A percentile compares a stretch with the other conserved stretches of the same genome.
Conservation (phyloP, 2,888 invertebrate species). For the Phrixothrix hirtus region DNA sequence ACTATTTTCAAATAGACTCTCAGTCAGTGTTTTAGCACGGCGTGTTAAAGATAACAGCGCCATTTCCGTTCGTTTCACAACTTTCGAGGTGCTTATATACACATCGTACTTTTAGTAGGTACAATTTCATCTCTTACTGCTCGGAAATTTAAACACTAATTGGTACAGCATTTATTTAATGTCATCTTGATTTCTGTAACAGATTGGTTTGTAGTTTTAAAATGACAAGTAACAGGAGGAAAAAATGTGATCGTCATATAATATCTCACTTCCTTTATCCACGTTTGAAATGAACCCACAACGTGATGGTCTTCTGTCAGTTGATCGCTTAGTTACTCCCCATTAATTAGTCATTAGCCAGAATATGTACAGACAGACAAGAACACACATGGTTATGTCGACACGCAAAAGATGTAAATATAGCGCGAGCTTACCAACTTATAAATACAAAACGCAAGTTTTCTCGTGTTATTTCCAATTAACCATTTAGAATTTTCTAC, state of each 20-base stretch:
- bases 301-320: constrained; percentile 34
- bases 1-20: constrained; percentile 58
- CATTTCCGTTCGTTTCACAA: constrained; percentile 53
- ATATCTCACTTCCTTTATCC: constrained; percentile 48
- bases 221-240: no score
- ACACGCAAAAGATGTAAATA: constrained; percentile 25
- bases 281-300: constrained; percentile 19
- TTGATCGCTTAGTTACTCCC: constrained; percentile 35
- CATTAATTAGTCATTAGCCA: constrained; percentile 41
- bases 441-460: background rate
- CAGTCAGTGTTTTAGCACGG: constrained; percentile 54
- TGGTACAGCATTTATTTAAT: constrained; percentile 5
- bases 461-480: background rate
- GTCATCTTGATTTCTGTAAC: background rate
- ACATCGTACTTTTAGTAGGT: constrained; percentile 13
- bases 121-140: constrained; percentile 6
- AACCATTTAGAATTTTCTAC: background rate
- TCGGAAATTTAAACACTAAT: constrained; percentile 18
- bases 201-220: background rate
- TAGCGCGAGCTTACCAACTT: constrained; percentile 17
- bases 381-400: constrained; percentile 33
- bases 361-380: constrained; percentile 34
- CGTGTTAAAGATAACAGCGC: constrained; percentile 54
- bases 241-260: constrained; percentile 38
- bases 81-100: constrained; percentile 27